Percentiles rank a stretch among this genome's conserved stretches.
Evolutionary conservation across 1,140 invertebrate genomes (phyloP).

Genomic region (Stegodyphus mimosarum): DNA sequence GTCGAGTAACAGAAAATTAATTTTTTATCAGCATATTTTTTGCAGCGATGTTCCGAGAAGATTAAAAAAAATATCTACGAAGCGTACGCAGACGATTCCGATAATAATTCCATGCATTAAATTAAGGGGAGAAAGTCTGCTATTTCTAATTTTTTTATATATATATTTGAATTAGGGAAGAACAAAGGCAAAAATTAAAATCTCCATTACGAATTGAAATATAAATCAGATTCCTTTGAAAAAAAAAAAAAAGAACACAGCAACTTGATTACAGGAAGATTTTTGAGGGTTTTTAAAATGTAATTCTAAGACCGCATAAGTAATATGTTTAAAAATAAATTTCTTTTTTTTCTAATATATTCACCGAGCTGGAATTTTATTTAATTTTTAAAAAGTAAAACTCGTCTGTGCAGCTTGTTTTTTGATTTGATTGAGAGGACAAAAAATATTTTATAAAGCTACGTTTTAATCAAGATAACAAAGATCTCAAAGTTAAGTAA

Average conservation of each 20-base stretch:
- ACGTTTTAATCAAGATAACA: conserved; percentile 41
- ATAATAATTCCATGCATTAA: conserved; percentile 20
- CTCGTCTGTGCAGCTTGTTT: background rate
- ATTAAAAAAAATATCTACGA: background rate
- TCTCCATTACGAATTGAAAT: conserved; percentile 3
- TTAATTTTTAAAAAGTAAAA: conserved; percentile 31
- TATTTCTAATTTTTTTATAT: background rate
- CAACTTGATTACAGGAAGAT: conserved; percentile 32
- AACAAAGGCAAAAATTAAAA: conserved; percentile 31
- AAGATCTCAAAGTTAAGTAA: background rate
- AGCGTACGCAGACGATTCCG: background rate
- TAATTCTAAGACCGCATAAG: background rate
- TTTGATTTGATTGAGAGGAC: conserved; percentile 37
- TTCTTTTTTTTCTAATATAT: conserved; percentile 20
- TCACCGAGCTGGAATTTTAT: conserved; percentile 9
- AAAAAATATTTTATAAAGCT: conserved; percentile 27
- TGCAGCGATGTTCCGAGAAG: background rate
- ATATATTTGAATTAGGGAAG: background rate
- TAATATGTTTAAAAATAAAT: conserved; percentile 25
- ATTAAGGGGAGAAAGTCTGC: background rate
- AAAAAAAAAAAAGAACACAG: conserved; percentile 16
- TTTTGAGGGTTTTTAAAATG: conserved; percentile 16
- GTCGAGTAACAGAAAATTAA: conserved; percentile 9
- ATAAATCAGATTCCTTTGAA: conserved; percentile 18
- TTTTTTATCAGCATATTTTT: conserved; percentile 29